A percentile compares a stretch with the other conserved stretches of the same genome.
Conservation (phyloP, 2,797 vertebrate genomes). For the Hippocampus kuda region DNA sequence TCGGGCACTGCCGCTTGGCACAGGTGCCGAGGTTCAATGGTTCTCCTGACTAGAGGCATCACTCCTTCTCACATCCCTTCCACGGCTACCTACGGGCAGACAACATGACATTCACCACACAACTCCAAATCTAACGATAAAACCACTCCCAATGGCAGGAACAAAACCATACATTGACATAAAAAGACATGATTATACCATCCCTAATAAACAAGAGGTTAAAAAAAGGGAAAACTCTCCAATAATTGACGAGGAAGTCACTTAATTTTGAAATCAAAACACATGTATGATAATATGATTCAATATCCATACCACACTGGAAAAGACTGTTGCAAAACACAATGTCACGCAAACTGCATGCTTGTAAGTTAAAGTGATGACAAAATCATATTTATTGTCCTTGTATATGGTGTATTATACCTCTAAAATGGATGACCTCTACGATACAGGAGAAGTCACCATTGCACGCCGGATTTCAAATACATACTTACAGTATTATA, state of each 20-base stretch:
- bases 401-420: neutral
- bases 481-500: neutral
- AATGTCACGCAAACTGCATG: too few species aligned
- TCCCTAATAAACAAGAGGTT: too few species aligned
- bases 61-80: constrained; percentile 32
- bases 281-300: too few species aligned
- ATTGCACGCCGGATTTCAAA: neutral
- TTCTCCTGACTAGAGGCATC: constrained; percentile 86
- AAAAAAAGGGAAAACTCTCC: too few species aligned
- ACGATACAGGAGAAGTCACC: neutral
- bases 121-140: neutral
- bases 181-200: neutral
- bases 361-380: too few species aligned
- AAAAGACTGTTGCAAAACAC: too few species aligned
- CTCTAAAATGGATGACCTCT: neutral
- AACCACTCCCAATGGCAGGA: neutral
- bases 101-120: constrained; percentile 7
- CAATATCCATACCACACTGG: too few species aligned
- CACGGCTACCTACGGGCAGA: constrained; percentile 20
- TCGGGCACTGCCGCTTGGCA: constrained; percentile 74
- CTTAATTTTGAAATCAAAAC: too few species aligned
- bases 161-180: neutral
- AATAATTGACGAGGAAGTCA: too few species aligned
- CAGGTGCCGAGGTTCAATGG: constrained; percentile 77
- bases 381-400: neutral